Conservation (phyloP, 2,797 vertebrate genomes). For the Girardinus metallicus region DNA sequence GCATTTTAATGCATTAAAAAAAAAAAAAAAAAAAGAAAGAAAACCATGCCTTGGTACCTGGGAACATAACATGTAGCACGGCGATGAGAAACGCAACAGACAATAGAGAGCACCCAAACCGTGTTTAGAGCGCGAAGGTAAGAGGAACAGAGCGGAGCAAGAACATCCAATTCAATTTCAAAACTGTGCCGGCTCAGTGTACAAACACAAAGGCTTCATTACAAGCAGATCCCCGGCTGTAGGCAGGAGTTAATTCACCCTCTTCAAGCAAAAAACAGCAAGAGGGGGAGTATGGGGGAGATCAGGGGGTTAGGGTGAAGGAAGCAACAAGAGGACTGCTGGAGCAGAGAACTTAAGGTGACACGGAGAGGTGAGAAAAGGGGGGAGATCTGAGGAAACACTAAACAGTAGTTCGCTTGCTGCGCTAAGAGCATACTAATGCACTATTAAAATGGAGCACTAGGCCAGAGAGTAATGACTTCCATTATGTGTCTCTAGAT, state of each 20-base stretch:
- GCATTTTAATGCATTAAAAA: slow-evolving; percentile 34
- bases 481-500: slow-evolving; percentile 53
- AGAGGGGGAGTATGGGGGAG: too few species aligned
- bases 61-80: slow-evolving; percentile 47
- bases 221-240: slow-evolving; percentile 67
- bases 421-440: slow-evolving; percentile 63
- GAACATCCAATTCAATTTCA: slow-evolving; percentile 79
- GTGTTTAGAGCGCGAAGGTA: slow-evolving; percentile 60
- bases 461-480: slow-evolving; percentile 56
- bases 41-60: slow-evolving; percentile 34
- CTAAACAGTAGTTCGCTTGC: slow-evolving; percentile 29
- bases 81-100: slow-evolving; percentile 41
- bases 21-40: too few species aligned
- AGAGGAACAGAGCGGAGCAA: slow-evolving; percentile 67
- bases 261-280: slow-evolving; percentile 43
- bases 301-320: background rate
- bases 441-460: slow-evolving; percentile 40
- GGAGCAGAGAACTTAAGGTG: slow-evolving; percentile 32
- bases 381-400: slow-evolving; percentile 16
- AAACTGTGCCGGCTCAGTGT: slow-evolving; percentile 70
- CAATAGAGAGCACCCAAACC: slow-evolving; percentile 55
- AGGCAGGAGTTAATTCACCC: slow-evolving; percentile 67
- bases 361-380: slow-evolving; percentile 18
- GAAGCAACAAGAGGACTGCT: slow-evolving; percentile 27
- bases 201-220: slow-evolving; percentile 81